Conservation (phyloP, 2,113 vertebrate genomes). For the Proteles cristata region DNA sequence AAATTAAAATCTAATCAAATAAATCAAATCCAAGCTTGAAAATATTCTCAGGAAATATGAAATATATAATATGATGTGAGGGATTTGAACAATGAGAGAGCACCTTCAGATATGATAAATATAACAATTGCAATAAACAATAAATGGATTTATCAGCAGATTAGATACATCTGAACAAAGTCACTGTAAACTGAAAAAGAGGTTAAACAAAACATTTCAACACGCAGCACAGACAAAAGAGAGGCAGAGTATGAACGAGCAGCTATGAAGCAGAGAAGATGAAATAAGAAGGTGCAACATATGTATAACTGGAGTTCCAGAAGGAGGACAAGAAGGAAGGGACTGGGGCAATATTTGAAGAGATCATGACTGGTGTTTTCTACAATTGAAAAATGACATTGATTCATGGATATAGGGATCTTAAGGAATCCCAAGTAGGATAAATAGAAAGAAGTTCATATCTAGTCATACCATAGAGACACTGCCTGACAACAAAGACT, state of each 20-base stretch:
- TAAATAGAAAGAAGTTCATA: background rate
- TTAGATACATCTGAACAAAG: background rate
- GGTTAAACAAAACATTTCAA: background rate
- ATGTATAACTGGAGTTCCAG: background rate
- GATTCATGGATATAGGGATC: background rate
- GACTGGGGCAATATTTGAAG: background rate
- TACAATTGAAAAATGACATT: background rate
- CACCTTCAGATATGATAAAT: conserved; percentile 47
- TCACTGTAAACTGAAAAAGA: background rate
- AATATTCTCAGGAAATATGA: background rate
- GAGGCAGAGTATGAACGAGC: background rate
- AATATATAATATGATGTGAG: background rate
- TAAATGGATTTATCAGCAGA: background rate
- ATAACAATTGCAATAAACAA: background rate
- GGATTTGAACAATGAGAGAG: background rate
- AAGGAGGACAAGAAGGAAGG: background rate
- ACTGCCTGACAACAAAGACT: background rate
- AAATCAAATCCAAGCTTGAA: background rate
- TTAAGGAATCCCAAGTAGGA: background rate
- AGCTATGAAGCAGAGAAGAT: background rate
- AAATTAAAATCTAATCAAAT: no score
- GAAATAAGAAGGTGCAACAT: background rate
- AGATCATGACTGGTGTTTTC: background rate
- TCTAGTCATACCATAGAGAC: background rate
- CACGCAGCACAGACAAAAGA: background rate